Percentiles rank a stretch among this genome's conserved stretches.
These are phyloP conservation scores for Sapayoa aenigma DNA, from an alignment of 2,113 vertebrate genomes.

Conservation along the genomic window DNA sequence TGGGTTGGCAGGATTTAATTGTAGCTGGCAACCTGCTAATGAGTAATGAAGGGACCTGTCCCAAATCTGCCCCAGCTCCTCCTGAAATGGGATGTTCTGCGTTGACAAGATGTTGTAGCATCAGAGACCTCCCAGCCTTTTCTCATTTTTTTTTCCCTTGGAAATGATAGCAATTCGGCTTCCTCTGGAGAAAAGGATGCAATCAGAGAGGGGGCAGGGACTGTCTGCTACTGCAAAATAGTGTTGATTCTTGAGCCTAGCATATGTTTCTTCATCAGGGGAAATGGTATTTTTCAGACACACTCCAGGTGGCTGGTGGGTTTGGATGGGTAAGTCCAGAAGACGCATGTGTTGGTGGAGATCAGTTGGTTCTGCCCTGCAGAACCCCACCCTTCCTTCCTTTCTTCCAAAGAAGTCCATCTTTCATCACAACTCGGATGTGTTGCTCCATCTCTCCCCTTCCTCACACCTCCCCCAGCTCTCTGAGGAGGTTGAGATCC, in stretches of 20 bases:
- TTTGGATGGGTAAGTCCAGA: constrained; percentile 3
- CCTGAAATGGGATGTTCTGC: not conserved
- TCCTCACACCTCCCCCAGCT: not conserved
- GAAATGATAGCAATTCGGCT: not conserved
- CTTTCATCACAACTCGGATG: not conserved
- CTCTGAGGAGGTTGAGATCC: not conserved
- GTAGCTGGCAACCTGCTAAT: not conserved
- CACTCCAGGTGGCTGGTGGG: constrained; percentile 4
- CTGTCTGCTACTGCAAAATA: not conserved
- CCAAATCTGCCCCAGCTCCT: not conserved
- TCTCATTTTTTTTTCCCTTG: not conserved
- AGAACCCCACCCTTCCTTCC: not conserved
- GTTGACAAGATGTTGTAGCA: not conserved
- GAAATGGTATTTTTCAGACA: constrained; percentile 5
- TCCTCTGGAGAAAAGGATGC: not conserved
- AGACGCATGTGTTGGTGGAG: not conserved
- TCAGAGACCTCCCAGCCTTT: not conserved
- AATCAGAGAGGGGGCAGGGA: not conserved
- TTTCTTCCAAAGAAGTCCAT: not conserved
- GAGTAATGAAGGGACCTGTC: not conserved
- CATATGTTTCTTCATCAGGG: not conserved
- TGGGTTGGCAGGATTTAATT: not conserved
- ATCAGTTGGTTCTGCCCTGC: not conserved
- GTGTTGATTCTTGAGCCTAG: not conserved
- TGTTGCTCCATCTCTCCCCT: not conserved